Base-by-base conservation (phyloP, 2,888 invertebrate genomes). In the Anthophora plumipes region DNA sequence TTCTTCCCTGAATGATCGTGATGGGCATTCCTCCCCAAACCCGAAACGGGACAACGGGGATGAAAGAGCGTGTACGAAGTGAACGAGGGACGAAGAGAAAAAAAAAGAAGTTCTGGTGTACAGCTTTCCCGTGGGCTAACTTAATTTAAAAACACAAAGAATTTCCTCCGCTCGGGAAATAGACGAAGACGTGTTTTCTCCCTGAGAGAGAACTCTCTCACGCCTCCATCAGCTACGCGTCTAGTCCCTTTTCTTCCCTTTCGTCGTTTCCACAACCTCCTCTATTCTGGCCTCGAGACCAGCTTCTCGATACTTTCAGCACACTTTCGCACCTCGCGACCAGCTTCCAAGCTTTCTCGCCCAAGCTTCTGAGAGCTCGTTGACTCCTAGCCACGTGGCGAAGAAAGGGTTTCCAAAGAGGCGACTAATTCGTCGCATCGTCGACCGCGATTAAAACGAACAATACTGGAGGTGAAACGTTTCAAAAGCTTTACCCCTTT, bases 111-210 rank as follows among this genome's bases (percentile, higher is more conserved):
- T 86, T 80, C 55, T 57, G 61, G 77, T 73, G 80, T 78, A 77
- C 84, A 72, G 79, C 80, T 82, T 81, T 80, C 74, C 84, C 71
- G 76, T 76, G 80, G 83, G 83, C 84, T 88, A 90, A 90, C 86
- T 90, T 89, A 84, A 90, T 90, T 90, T 87, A 86, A 86, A 89
- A 86, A 89, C 83, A 89, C 90, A 90, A 89, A 88, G 89, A 90
- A 88, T 87, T 86, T 70, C 78, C 72, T 77, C 72, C 72, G 69
- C 80, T 82, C 83, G 70, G 77, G 81, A 88, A 89, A 86, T 81
- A 89, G 79, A 84, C 82, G 80, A 83, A 78, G 85, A 85, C 83
- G 83, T 85, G 84, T 84, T 85, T 87, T 87, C n/a, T 82, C 83
- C 72, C 63, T 31, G 76, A 61, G 79, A 61, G 79, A 82, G 80